These are phyloP conservation scores for Ceratina australensis DNA, from an alignment of 1,140 invertebrate species.

Conservation along the genomic window DNA sequence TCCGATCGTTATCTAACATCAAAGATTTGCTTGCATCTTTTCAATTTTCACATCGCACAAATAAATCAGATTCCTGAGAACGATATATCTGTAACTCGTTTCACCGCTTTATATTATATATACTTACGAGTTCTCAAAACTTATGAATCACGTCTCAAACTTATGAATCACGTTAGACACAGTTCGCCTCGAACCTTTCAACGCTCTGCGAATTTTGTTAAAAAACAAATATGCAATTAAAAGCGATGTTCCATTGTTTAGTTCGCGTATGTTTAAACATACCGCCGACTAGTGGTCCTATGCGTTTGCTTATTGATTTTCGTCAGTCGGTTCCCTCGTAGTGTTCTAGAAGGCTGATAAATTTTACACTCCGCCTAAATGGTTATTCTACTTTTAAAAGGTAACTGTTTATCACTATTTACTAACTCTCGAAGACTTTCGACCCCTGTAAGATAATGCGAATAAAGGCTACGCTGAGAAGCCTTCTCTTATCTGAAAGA, in stretches of 20 bases:
- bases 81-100: too few relatives aligned
- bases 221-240: too few relatives aligned
- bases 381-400: constrained; percentile 70
- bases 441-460: neutral
- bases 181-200: too few relatives aligned
- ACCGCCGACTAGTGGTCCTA: constrained; percentile 60
- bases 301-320: constrained; percentile 68
- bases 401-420: constrained; percentile 37
- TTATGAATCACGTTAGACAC: too few relatives aligned
- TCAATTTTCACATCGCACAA: neutral
- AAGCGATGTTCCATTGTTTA: too few relatives aligned
- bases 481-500: too few relatives aligned
- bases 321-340: constrained; percentile 35
- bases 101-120: too few relatives aligned
- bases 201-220: too few relatives aligned
- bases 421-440: too few relatives aligned
- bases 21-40: neutral
- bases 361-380: constrained; percentile 48
- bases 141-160: too few relatives aligned
- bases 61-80: neutral
- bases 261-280: constrained; percentile 52
- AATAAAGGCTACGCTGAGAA: neutral
- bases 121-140: too few relatives aligned
- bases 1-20: neutral
- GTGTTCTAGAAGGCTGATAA: neutral